A percentile compares a stretch with the other conserved stretches of the same genome.
Conservation (phyloP, 2,888 invertebrate species). For the Sminthurides aquaticus region DNA sequence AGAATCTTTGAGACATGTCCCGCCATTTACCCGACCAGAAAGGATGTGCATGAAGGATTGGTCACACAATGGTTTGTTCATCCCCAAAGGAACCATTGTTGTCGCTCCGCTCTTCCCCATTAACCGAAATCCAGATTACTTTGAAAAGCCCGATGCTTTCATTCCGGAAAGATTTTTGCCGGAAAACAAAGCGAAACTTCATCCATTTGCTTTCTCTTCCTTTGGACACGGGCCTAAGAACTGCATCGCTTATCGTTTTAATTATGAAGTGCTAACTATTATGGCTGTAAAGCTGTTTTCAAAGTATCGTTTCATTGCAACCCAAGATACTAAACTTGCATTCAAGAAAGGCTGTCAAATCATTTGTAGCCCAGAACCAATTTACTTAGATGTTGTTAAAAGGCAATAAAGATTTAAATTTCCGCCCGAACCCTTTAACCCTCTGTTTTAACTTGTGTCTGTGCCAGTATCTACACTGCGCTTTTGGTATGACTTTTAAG, state of each 20-base stretch:
- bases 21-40: constrained; percentile 25
- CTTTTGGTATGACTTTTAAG: no score
- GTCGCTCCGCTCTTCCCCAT: constrained; percentile 35
- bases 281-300: no score
- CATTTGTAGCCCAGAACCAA: no score
- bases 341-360: no score
- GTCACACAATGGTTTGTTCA: constrained; percentile 23
- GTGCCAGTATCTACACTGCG: no score
- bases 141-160: constrained; percentile 28
- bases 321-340: no score
- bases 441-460: no score
- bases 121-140: constrained; percentile 31
- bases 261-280: no score
- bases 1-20: constrained; percentile 23
- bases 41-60: constrained; percentile 28
- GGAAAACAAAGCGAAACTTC: constrained; percentile 29
- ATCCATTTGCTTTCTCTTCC: constrained; percentile 29
- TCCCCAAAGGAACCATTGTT: constrained; percentile 25
- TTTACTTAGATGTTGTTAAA: no score
- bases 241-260: constrained; percentile 32
- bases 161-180: constrained; percentile 36
- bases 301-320: no score
- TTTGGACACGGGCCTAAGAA: constrained; percentile 32
- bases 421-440: no score
- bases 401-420: no score